Evolutionary conservation across 35 echinoderm and acorn worm species (phyloP).

Genomic region (Anneissia japonica): DNA sequence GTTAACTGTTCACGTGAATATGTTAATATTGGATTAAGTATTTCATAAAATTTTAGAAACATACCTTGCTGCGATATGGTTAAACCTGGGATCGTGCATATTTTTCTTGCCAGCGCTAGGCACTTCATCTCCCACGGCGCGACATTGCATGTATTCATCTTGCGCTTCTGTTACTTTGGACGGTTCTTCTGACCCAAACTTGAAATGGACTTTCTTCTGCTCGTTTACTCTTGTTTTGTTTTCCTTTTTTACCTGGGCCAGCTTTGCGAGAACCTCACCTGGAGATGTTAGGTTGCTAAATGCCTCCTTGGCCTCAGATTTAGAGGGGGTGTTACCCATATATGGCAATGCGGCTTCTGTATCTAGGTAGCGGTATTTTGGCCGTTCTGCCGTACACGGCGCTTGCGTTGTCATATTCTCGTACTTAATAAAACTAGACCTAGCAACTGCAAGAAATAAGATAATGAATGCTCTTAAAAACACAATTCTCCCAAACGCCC

Average conservation of each 20-base stretch:
- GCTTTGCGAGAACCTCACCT: neutral
- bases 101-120: conserved; percentile 68
- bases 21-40: no score
- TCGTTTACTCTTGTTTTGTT: conserved; percentile 65
- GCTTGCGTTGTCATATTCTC: neutral
- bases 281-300: conserved; percentile 20
- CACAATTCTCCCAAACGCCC: no score
- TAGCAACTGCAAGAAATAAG: conserved; percentile 51
- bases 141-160: conserved; percentile 37
- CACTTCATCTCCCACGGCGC: neutral
- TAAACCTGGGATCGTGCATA: conserved; percentile 54
- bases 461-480: neutral
- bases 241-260: conserved; percentile 37
- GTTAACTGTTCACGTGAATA: no score
- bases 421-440: conserved; percentile 48
- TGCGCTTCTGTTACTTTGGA: conserved; percentile 38
- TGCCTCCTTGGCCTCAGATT: conserved; percentile 75
- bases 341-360: conserved; percentile 61
- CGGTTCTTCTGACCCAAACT: conserved; percentile 60
- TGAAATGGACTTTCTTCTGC: conserved; percentile 66
- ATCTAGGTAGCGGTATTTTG: conserved; percentile 73
- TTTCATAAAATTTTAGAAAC: no score
- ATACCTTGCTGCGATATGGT: conserved; percentile 68
- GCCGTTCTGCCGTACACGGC: conserved; percentile 4
- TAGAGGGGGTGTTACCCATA: conserved; percentile 26